Evolutionary conservation across 2,113 vertebrate species (phyloP).

Genomic region (Eolophus roseicapilla): DNA sequence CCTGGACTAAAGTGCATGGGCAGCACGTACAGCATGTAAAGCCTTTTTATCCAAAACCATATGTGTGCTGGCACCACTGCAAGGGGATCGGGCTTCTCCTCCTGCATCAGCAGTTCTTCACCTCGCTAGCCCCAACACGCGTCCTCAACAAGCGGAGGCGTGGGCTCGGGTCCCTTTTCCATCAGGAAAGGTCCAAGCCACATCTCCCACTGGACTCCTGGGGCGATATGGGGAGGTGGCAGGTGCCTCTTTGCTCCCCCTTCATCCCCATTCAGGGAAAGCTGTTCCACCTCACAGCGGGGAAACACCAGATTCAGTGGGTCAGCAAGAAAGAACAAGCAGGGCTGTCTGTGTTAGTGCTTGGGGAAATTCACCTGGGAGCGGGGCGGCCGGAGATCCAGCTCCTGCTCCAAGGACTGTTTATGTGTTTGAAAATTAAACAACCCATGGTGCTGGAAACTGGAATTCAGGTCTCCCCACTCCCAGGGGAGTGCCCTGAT

Average conservation of each 20-base stretch:
- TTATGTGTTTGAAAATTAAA: neutral
- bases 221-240: neutral
- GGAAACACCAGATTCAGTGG: neutral
- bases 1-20: neutral
- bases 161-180: neutral
- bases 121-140: neutral
- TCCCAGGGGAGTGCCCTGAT: slow-evolving; percentile 51
- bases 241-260: neutral
- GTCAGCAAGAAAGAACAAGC: slow-evolving; percentile 38
- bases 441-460: neutral
- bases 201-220: neutral
- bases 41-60: neutral
- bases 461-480: slow-evolving; percentile 56
- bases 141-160: neutral
- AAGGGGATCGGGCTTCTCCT: neutral
- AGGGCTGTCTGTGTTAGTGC: neutral
- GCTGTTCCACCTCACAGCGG: neutral
- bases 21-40: neutral
- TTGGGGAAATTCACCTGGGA: slow-evolving; percentile 5
- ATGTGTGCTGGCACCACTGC: neutral
- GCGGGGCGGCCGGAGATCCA: neutral
- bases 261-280: neutral
- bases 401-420: neutral
- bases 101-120: neutral
- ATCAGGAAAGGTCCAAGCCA: neutral